Base-by-base conservation (phyloP, 2,113 vertebrate genomes). In the Micronycteris hirsuta region DNA sequence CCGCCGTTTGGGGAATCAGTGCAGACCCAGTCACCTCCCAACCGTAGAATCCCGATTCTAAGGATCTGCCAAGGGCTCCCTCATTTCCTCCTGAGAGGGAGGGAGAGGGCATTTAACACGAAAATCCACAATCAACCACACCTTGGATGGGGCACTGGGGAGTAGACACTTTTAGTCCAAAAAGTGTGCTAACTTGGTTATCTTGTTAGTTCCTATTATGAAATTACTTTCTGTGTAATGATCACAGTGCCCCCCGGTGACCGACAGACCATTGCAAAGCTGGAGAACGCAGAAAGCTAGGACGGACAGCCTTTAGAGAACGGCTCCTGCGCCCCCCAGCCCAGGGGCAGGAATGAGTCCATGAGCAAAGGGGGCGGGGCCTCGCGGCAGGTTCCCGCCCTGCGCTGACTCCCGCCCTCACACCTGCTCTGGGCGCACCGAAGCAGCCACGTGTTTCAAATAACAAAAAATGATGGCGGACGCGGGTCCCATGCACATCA, bases 301-400 rank as follows among this genome's bases (percentile, higher is more conserved):
- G 56, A 93, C 61, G 68, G 58, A 47, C 38, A 41, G 89, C 85
- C 86, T 94, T 74, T 83, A 80, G 95, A 76, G 65, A 86, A 93
- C 0, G 20, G 84, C 95, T 76, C 89, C 86, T 77, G 86, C 85
- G n/a, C 91, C 86, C 38, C 63, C 77, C 83, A 82, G 81, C 78
- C 88, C 70, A 70, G 86, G 93, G 89, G 94, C 61, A 89, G 22
- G 58, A 89, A 11, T 82, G 93, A 96, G 89, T n/a, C n/a, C n/a
- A n/a, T n/a, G n/a, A n/a, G n/a, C n/a, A n/a, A n/a, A n/a, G n/a
- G n/a, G n/a, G n/a, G 61, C 85, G n/a, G 28, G 36, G 49, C 7
- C 28, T 10, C 86, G n/a, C 3, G 36, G 81, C 54, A 85, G 80
- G 67, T 28, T 38, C 73, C 81, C 1, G 31, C 38, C n/a, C 10